Conservation (phyloP, 2,888 invertebrate species). For the Napeogenes inachia region DNA sequence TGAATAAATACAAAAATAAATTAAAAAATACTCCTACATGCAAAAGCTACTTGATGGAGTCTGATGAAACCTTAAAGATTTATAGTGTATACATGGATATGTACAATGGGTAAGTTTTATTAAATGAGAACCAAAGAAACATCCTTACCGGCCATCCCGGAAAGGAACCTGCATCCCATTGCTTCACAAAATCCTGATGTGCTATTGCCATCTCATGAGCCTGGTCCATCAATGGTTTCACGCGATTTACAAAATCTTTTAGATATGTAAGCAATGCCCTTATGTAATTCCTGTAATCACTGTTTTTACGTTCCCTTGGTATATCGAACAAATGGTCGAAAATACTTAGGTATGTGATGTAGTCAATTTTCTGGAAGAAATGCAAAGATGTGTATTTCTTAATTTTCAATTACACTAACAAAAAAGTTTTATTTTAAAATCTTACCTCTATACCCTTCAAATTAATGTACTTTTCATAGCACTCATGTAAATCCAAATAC, state of each 20-base stretch:
- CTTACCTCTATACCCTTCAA: conserved; percentile 94
- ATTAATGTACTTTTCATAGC: conserved; percentile 97
- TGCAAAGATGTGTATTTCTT: no score
- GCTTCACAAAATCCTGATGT: conserved; percentile 86
- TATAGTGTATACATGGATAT: no score
- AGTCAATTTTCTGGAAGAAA: conserved; percentile 87
- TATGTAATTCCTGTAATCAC: conserved; percentile 91
- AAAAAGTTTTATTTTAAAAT: no score
- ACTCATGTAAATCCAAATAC: conserved; percentile 97
- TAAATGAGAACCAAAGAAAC: not conserved
- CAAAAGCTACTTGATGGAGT: no score
- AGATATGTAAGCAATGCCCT: conserved; percentile 90
- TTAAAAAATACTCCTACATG: no score
- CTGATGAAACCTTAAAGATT: no score
- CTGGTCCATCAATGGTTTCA: conserved; percentile 91
- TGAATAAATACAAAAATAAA: no score
- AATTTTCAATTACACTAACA: no score
- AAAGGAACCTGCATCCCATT: conserved; percentile 93
- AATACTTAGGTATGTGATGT: conserved; percentile 94
- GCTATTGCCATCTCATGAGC: conserved; percentile 87
- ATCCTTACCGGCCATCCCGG: conserved; percentile 93
- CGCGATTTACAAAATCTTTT: conserved; percentile 87
- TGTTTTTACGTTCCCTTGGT: conserved; percentile 92
- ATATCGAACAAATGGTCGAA: conserved; percentile 98
- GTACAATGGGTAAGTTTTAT: no score